Evolutionary conservation across 2,888 invertebrate genomes (phyloP).

Genomic region (Apamea crenata): DNA sequence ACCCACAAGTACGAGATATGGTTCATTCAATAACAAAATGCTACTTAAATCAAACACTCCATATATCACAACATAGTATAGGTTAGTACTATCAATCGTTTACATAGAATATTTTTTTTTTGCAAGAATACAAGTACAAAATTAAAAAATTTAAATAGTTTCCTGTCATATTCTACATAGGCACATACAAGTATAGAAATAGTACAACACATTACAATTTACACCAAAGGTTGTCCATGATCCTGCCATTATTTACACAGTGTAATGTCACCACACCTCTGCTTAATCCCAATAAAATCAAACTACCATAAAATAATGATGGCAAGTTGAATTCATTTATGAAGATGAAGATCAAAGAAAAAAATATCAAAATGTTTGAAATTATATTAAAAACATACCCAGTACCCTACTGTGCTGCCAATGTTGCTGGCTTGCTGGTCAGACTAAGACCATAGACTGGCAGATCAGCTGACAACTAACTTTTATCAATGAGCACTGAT

Average conservation of each 20-base stretch:
- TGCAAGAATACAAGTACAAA: not conserved
- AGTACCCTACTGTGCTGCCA: slow-evolving; percentile 4
- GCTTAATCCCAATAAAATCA: not conserved
- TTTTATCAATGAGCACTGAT: slow-evolving; percentile 72
- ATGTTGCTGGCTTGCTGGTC: slow-evolving; percentile 25
- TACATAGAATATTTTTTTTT: not conserved
- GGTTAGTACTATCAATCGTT: not conserved
- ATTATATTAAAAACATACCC: slow-evolving; percentile 41
- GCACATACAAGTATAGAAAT: not conserved
- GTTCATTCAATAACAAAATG: not conserved
- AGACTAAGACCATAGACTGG: slow-evolving; percentile 46
- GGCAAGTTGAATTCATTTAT: not conserved
- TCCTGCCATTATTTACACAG: slow-evolving; percentile 42
- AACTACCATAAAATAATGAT: not conserved
- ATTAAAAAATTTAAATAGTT: not conserved
- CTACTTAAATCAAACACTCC: not conserved
- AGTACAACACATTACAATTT: not conserved
- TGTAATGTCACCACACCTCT: not conserved
- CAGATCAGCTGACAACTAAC: slow-evolving; percentile 74
- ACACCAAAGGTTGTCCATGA: slow-evolving; percentile 30
- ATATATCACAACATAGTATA: not conserved
- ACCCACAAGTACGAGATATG: not conserved
- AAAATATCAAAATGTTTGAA: not conserved
- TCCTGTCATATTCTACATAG: not conserved
- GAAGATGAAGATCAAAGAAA: not conserved